Evolutionary conservation across 2,113 vertebrate genomes (phyloP), one percentile per base, ranked within the genome.

Genomic region (Holacanthus passer): DNA sequence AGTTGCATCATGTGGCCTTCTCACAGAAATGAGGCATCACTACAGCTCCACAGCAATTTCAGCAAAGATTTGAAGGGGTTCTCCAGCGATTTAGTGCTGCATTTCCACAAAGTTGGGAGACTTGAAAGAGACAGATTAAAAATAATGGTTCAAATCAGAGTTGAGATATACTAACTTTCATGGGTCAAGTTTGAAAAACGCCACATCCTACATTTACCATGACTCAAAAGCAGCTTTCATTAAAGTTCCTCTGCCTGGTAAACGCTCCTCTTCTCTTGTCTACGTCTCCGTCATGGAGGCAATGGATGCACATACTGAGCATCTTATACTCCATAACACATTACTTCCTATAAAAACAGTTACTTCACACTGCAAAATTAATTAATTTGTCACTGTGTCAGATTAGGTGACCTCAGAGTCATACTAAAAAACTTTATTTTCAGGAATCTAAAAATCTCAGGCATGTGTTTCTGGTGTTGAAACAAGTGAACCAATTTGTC

Each of bases 1-100:
- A 59, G 68, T 84, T 88, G 67, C 84, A 72, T 88, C 81, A 64
- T 0, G 60, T 11, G 52, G n/a, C 27, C 16, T 55, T 27, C 43
- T 62, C 35, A 29, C 43, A 55, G 56, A 39, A 63, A 76, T 24
- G 32, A 58, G 27, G 39, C 31, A 2, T 41, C 7, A 19, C 60
- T 22, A 31, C 65, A 59, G 24, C 39, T 52, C 37, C 70, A 64
- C 10, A n/a, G 29, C 7, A 12, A 32, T 19, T 32, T 35, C 31
- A 52, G 29, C 39, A n/a, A 43, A 45, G 60, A 67, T 35, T 66
- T 48, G 31, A 59, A 45, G 10, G 2, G 22, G 11, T 11, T 22
- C 13, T 43, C 24, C 6, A 20, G 22, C 0, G 12, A 22, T 72
- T 43, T 20, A 4, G n/a, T 2, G 1, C n/a, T 4, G 13, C 48